Base-by-base conservation (phyloP, 2,113 vertebrate genomes). In the Tachycineta bicolor region DNA sequence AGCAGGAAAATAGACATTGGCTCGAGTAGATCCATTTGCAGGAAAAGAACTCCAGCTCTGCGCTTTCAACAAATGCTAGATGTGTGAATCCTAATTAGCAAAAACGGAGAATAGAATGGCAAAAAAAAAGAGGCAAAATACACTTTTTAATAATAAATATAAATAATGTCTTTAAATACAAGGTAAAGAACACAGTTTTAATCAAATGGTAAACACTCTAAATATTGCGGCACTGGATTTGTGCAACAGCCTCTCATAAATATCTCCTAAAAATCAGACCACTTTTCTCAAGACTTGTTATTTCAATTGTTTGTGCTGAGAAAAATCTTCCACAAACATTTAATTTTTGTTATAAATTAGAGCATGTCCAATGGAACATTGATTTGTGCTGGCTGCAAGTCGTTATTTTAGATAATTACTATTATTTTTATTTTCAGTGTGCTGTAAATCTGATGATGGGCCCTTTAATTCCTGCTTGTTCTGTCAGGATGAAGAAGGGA, bases 401-500 rank as follows among this genome's bases (percentile, higher is more conserved):
- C 1, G 0, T 88, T 90, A 55, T n/a, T 94, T 75, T 24, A 94
- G 68, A 70, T 90, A 93, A 94, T 82, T n/a, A 49, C 34, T 10
- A 63, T 39, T 70, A 34, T 59, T 49, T 85, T 77, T 69, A 47
- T 43, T 50, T 60, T 33, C 69, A 20, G 19, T 12, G 69, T 53
- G 59, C 89, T 12, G 8, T 37, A 83, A 94, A 88, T 74, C 88
- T 71, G 49, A n/a, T 64, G 34, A 82, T 81, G 92, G 92, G 64
- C 93, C 88, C 93, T 96, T 96, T 96, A 97, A 93, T 94, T 95
- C 56, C 93, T 64, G 65, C 88, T 75, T 33, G 59, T 78, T 89
- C 83, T 78, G 47, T 53, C 88, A 64, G 83, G 76, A 90, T 64
- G 90, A 95, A 80, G 96, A 96, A 84, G 15, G 13, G 65, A 67